These are phyloP conservation scores for Anguilla japonica DNA, from an alignment of 2,113 vertebrate genomes.

Conservation along the genomic window DNA sequence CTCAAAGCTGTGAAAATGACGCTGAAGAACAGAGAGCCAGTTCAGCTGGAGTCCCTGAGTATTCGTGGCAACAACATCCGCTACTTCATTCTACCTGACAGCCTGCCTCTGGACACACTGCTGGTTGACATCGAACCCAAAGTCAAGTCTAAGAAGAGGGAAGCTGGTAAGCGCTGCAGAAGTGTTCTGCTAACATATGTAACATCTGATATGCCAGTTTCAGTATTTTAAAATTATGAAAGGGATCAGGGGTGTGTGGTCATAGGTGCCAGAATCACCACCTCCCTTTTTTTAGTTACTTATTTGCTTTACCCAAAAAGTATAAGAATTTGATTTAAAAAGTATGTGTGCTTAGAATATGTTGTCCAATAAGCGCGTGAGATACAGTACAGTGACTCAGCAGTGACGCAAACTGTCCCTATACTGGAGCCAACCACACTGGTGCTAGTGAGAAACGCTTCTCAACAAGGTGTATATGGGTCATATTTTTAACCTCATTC, in stretches of 20 bases:
- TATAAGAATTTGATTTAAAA: too few relatives aligned
- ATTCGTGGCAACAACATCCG: constrained; percentile 98
- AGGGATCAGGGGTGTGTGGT: too few relatives aligned
- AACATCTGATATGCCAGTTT: too few relatives aligned
- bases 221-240: neutral
- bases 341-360: too few relatives aligned
- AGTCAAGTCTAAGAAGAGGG: constrained; percentile 98
- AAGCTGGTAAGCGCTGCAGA: constrained; percentile 81
- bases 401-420: too few relatives aligned
- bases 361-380: too few relatives aligned
- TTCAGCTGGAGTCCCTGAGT: constrained; percentile 92
- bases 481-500: too few relatives aligned
- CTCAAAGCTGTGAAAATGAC: constrained; percentile 99
- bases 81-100: constrained; percentile 97
- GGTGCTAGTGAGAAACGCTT: too few relatives aligned
- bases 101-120: constrained; percentile 93
- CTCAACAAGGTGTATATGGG: too few relatives aligned
- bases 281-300: constrained; percentile 19
- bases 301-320: too few relatives aligned
- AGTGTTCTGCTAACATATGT: neutral
- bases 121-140: constrained; percentile 98
- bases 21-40: constrained; percentile 94
- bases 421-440: too few relatives aligned
- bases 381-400: too few relatives aligned
- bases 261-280: neutral